phyloP scores from a whole-genome alignment of 2,113 vertebrate genomes.

The Gambusia holbrooki region DNA sequence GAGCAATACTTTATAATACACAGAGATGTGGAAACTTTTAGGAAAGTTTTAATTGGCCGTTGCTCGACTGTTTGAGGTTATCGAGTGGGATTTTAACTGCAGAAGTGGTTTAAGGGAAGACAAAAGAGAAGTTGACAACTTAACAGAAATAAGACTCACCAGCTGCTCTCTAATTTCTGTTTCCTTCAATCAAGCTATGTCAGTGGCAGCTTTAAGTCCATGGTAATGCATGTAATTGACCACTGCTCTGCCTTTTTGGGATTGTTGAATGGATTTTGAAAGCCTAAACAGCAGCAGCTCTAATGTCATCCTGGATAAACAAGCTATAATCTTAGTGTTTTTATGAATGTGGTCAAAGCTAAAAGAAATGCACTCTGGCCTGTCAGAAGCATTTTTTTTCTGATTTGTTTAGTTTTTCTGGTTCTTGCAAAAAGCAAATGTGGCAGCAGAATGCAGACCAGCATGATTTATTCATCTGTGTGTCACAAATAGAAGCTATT shows the following conservation, averaged over 20 bases:
- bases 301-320: background rate
- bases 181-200: conserved; percentile 3
- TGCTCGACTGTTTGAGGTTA: conserved; percentile 42
- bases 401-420: background rate
- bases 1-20: conserved; percentile 28
- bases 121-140: background rate
- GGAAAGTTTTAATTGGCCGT: conserved; percentile 50
- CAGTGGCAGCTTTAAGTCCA: conserved; percentile 11
- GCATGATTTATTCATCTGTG: conserved; percentile 26
- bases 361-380: background rate
- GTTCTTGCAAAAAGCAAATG: conserved; percentile 1
- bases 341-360: background rate
- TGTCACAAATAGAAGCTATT: conserved; percentile 19
- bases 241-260: background rate
- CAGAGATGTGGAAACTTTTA: conserved; percentile 46
- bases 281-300: background rate
- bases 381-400: background rate
- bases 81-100: conserved; percentile 25
- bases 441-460: conserved; percentile 4
- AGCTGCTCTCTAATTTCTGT: background rate
- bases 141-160: conserved; percentile 38
- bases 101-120: background rate
- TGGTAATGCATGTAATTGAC: background rate
- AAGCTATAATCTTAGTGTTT: background rate
- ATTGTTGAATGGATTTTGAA: conserved; percentile 1